A percentile compares a stretch with the other conserved stretches of the same genome.
Evolutionary conservation across 2,888 invertebrate genomes (phyloP).

Genomic region (Plagiodera versicolora): DNA sequence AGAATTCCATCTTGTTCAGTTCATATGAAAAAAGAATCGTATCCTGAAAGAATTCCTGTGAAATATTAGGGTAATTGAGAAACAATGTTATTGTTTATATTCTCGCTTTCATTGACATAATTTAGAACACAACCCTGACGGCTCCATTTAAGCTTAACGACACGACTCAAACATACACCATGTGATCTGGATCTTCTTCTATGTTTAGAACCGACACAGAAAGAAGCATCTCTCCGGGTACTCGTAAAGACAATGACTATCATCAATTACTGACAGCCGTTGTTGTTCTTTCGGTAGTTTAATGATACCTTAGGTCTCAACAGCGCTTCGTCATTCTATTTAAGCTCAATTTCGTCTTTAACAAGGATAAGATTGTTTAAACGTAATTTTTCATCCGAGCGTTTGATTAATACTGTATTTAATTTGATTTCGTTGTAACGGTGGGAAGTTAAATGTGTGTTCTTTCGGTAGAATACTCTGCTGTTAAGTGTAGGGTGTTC

Average conservation of each 20-base stretch:
- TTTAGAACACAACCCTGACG: neutral
- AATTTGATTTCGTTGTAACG: neutral
- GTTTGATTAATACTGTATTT: neutral
- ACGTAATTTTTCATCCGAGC: neutral
- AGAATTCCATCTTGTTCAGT: too few species aligned
- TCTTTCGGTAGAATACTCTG: neutral
- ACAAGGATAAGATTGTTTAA: constrained; percentile 9
- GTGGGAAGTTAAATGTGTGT: neutral
- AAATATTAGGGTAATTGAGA: too few species aligned
- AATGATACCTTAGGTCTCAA: constrained; percentile 24
- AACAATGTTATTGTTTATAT: too few species aligned
- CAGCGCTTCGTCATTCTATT: constrained; percentile 20
- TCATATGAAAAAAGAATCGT: too few species aligned
- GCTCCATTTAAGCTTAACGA: neutral
- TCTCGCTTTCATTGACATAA: neutral
- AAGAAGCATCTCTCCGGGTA: constrained; percentile 18
- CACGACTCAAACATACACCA: neutral
- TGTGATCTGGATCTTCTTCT: constrained; percentile 3
- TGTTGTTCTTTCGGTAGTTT: constrained; percentile 25
- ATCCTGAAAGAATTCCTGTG: too few species aligned
- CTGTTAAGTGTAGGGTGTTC: neutral
- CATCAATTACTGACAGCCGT: constrained; percentile 26
- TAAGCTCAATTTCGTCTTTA: constrained; percentile 10
- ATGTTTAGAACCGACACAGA: constrained; percentile 18
- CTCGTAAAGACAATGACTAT: constrained; percentile 24